Conservation (phyloP, 2,797 vertebrate genomes). For the Pogonophryne albipinna region DNA sequence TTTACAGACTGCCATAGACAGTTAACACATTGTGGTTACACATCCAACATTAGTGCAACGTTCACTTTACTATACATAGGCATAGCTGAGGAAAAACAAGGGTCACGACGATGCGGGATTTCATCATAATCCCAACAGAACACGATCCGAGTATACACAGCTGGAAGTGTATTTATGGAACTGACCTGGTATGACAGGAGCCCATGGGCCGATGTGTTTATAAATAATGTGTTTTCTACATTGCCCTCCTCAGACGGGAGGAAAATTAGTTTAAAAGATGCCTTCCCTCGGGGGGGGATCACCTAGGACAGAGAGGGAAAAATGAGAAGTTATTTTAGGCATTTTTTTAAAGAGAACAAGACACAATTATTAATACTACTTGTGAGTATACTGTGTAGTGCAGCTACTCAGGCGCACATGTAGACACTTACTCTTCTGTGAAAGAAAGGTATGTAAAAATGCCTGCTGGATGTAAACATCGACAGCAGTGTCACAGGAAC, state of each 20-base stretch:
- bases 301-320: conserved; percentile 81
- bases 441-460: conserved; percentile 96
- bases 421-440: conserved; percentile 90
- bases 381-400: conserved; percentile 1
- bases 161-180: conserved; percentile 24
- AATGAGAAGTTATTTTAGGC: neutral
- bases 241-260: conserved; percentile 95
- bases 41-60: neutral
- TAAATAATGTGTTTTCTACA: conserved; percentile 98
- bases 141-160: neutral
- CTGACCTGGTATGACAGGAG: conserved; percentile 95
- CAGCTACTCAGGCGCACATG: neutral
- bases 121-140: neutral
- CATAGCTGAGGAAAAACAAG: neutral
- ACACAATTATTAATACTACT: neutral
- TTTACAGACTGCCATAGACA: neutral
- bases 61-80: neutral
- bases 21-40: neutral
- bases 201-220: conserved; percentile 97
- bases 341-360: neutral
- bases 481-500: conserved; percentile 94
- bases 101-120: neutral
- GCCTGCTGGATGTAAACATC: conserved; percentile 93
- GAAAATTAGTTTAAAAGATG: conserved; percentile 96
- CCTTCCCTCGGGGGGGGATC: conserved; percentile 94